A percentile compares a stretch with the other conserved stretches of the same genome.
Evolutionary conservation across 2,113 vertebrate species (phyloP).

Genomic region (Piaya cayana): DNA sequence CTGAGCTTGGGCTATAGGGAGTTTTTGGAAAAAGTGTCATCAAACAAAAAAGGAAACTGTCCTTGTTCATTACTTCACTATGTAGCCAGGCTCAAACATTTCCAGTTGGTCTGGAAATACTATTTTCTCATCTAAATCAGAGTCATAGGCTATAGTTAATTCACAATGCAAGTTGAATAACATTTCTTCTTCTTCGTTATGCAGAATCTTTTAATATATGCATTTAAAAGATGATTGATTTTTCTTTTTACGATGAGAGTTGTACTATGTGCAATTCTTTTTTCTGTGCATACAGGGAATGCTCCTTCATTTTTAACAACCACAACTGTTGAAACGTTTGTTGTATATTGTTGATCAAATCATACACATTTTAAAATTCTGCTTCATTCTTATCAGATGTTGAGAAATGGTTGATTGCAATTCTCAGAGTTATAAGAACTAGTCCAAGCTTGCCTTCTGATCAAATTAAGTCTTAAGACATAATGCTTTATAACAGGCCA

Average conservation of each 20-base stretch:
- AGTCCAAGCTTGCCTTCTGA: slow-evolving; percentile 57
- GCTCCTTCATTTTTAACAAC: background rate
- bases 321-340: background rate
- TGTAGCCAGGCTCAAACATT: background rate
- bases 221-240: background rate
- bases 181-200: background rate
- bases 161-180: background rate
- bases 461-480: slow-evolving; percentile 34
- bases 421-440: slow-evolving; percentile 29
- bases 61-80: background rate
- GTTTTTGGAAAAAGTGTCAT: background rate
- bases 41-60: background rate
- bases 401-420: slow-evolving; percentile 44
- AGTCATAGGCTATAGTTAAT: background rate
- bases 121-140: background rate
- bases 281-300: background rate
- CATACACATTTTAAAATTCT: slow-evolving; percentile 1
- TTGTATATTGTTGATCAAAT: background rate
- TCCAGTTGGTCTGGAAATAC: background rate
- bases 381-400: slow-evolving; percentile 42
- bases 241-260: background rate
- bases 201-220: background rate
- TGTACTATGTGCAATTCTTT: background rate
- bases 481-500: slow-evolving; percentile 26
- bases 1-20: background rate